These are phyloP conservation scores for Loris lydekkerianus DNA, from an alignment of 2,797 vertebrate genomes.

Conservation along the genomic window DNA sequence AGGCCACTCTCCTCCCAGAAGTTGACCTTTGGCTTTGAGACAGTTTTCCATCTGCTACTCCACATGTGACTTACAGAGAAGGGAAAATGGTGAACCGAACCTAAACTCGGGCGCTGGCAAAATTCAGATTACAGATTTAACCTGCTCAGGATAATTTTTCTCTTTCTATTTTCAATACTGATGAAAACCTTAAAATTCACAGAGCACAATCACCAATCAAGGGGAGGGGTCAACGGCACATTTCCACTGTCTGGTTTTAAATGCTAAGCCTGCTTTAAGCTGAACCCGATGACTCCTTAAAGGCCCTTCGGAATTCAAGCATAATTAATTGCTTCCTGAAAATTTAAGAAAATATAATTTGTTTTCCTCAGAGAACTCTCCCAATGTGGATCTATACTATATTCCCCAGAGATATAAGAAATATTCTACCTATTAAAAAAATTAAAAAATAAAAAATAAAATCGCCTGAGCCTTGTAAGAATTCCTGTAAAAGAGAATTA, in stretches of 20 bases:
- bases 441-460: not conserved
- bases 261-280: not conserved
- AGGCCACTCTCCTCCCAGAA: not conserved
- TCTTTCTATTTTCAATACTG: constrained; percentile 1
- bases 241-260: not conserved
- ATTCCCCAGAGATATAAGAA: constrained; percentile 65
- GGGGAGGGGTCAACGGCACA: rapidly evolving
- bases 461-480: not conserved
- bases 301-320: constrained; percentile 2
- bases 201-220: not conserved
- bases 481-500: constrained; percentile 53
- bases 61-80: not conserved
- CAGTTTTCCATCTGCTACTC: constrained; percentile 2
- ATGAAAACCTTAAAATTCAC: not conserved
- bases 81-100: constrained; percentile 10
- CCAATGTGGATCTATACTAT: constrained; percentile 70
- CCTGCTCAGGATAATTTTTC: not conserved
- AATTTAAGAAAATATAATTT: constrained; percentile 52
- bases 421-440: constrained; percentile 62
- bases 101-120: not conserved
- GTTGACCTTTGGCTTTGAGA: constrained; percentile 20
- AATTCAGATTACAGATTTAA: constrained; percentile 1
- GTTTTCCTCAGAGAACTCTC: constrained; percentile 39
- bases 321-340: constrained; percentile 57
- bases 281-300: not conserved